Evolutionary conservation across 2,113 vertebrate species (phyloP).

Genomic region (Cottus gobio): DNA sequence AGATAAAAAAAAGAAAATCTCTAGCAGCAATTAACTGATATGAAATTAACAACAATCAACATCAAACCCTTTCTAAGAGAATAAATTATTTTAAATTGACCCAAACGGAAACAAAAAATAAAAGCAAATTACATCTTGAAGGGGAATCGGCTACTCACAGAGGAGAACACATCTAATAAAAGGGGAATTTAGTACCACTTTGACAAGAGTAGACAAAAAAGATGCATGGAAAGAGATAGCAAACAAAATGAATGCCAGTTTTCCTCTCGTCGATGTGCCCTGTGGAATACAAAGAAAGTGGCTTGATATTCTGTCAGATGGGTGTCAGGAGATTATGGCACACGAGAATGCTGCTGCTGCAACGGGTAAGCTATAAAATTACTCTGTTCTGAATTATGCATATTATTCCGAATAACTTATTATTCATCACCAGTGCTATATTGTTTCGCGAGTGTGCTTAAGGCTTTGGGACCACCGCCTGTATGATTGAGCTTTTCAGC

Average conservation of each 20-base stretch:
- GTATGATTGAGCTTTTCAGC: constrained; percentile 50
- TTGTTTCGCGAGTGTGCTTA: constrained; percentile 60
- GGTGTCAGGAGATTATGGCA: constrained; percentile 63
- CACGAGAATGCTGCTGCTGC: constrained; percentile 54
- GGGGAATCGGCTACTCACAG: constrained; percentile 27
- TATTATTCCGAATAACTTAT: constrained; percentile 57
- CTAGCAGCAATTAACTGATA: constrained; percentile 49
- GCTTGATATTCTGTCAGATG: constrained; percentile 67
- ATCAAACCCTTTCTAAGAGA: constrained; percentile 33
- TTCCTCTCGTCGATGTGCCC: constrained; percentile 55
- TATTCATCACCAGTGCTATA: constrained; percentile 59
- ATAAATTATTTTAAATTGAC: constrained; percentile 24
- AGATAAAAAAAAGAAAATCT: neutral
- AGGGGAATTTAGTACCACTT: constrained; percentile 43
- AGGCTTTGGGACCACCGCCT: constrained; percentile 49
- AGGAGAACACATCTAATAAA: constrained; percentile 48
- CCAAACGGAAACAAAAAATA: constrained; percentile 48
- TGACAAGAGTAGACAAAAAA: constrained; percentile 58
- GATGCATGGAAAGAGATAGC: constrained; percentile 53
- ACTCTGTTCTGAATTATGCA: constrained; percentile 71
- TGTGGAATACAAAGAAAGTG: constrained; percentile 63
- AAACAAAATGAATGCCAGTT: constrained; percentile 69
- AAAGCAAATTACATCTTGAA: constrained; percentile 41
- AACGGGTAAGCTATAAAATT: constrained; percentile 62
- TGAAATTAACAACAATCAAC: constrained; percentile 51